Evolutionary conservation across 2,888 invertebrate genomes (phyloP), one percentile per base, ranked within the genome.

Genomic region (Drosophila quinaria): DNA sequence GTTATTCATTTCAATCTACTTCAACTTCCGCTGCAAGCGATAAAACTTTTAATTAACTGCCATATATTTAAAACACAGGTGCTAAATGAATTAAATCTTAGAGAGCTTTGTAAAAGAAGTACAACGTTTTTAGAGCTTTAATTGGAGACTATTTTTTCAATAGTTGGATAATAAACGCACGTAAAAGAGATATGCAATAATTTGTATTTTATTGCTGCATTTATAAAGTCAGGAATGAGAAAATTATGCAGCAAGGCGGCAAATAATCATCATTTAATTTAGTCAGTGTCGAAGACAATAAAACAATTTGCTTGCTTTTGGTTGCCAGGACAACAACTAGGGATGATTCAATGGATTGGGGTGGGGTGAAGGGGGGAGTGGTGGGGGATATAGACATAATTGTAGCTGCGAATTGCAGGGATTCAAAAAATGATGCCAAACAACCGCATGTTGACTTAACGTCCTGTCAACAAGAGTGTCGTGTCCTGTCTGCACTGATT

Each of bases 371-470:
- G 3, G n/a, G 33, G 3, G 2, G 35, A 35, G 6, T 2, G 10
- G 0, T 5, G n/a, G 22, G 22, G 15, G 11, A 2, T 19, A 13
- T 33, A 22, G 25, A n/a, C 46, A 31, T n/a, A 54, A 33, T 19
- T 3, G 31, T 13, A 15, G 19, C 47, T 42, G n/a, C 49, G 35
- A 75, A 41, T 47, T 33, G 44, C 22, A 39, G 29, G 55, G 63
- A 59, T 62, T 50, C 62, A 55, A 70, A 70, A 70, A 70, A 68
- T 62, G 37, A 58, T 73, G 69, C 49, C 47, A 63, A 58, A 60
- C 72, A 58, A 60, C 72, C 78, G 69, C 64, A 68, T 80, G 78
- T 78, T 78, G 75, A 70, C 68, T 71, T 70, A 67, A 70, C 68
- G 68, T 66, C 42, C 62, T 78, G 80, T 67, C 75, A 64, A 72